These are phyloP conservation scores for Hylomyscus alleni DNA, from an alignment of 2,797 vertebrate species.

Conservation along the genomic window DNA sequence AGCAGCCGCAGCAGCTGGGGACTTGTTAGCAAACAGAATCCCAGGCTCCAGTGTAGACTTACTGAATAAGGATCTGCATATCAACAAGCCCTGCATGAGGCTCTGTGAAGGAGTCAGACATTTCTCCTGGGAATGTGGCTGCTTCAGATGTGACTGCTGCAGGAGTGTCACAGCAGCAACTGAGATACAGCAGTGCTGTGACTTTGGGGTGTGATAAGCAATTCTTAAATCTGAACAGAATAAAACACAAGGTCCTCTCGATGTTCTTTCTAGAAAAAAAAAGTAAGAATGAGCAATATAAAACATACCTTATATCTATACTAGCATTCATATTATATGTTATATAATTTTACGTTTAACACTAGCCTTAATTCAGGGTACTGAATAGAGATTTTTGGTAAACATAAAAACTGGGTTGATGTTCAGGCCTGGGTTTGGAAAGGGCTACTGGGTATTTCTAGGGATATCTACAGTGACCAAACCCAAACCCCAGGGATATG, in stretches of 20 bases:
- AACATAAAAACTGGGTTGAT: conserved; percentile 10
- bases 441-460: not conserved
- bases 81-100: not conserved
- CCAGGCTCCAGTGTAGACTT: not conserved
- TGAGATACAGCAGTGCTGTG: not conserved
- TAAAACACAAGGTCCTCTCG: not conserved
- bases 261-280: conserved; percentile 9
- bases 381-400: conserved; percentile 23
- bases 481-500: not conserved
- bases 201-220: conserved; percentile 43
- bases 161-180: not conserved
- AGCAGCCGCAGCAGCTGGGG: not conserved
- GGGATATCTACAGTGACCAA: not conserved
- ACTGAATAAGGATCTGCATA: not conserved
- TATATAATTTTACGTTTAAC: not conserved
- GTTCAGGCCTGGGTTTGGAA: not conserved
- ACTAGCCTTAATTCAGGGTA: not conserved
- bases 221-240: conserved; percentile 20
- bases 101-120: not conserved
- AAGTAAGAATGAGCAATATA: not conserved
- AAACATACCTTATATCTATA: not conserved
- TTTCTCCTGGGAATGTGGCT: not conserved
- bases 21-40: not conserved
- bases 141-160: not conserved
- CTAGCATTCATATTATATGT: not conserved